Conservation (phyloP, 2,113 vertebrate species). For the Stomatorhinus ivindoensis region DNA sequence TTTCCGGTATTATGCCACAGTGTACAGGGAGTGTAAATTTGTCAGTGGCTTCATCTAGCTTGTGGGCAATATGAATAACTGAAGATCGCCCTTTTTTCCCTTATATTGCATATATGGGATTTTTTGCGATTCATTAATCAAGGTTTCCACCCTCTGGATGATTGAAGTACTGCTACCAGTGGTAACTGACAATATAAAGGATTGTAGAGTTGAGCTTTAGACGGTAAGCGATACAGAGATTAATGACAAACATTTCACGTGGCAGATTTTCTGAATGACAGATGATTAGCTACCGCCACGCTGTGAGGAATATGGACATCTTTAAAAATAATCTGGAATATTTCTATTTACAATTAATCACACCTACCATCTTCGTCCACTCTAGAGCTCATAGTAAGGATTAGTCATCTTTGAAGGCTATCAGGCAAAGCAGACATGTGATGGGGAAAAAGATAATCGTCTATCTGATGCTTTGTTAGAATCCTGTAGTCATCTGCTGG, state of each 20-base stretch:
- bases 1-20: neutral
- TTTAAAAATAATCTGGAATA: neutral
- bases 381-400: neutral
- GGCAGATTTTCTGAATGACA: neutral
- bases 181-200: neutral
- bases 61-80: conserved; percentile 10
- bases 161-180: neutral
- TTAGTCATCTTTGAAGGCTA: neutral
- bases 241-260: neutral
- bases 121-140: neutral
- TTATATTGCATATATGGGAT: neutral
- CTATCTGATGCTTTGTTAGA: neutral
- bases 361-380: neutral
- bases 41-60: neutral
- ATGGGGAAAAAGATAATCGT: neutral
- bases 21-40: neutral
- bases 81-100: neutral
- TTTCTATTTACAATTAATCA: neutral
- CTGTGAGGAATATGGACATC: neutral
- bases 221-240: neutral
- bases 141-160: conserved; percentile 14
- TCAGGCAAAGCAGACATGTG: neutral
- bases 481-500: neutral
- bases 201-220: neutral
- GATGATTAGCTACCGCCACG: neutral